Percentiles rank a stretch among this genome's conserved stretches.
These are phyloP conservation scores for Limanda limanda DNA, from an alignment of 2,113 vertebrate genomes.

Conservation along the genomic window DNA sequence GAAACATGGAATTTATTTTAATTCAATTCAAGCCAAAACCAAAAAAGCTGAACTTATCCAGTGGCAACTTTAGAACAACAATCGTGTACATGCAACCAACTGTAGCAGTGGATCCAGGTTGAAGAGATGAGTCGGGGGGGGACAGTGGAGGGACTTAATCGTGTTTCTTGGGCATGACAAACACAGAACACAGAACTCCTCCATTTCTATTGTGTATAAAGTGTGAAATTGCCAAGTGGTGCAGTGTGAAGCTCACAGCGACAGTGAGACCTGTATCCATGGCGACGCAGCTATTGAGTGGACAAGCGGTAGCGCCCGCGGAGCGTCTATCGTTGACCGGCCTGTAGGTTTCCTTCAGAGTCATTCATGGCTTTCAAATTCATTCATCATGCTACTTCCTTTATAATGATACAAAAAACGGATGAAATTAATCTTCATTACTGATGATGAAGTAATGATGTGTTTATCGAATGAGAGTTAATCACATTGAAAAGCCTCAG, in stretches of 20 bases:
- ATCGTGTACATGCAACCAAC: neutral
- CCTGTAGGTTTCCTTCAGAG: neutral
- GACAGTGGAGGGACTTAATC: neutral
- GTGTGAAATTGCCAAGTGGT: conserved; percentile 39
- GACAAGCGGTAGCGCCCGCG: conserved; percentile 11
- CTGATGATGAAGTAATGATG: neutral
- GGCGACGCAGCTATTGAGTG: conserved; percentile 37
- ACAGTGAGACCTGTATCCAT: conserved; percentile 59
- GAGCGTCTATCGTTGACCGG: conserved; percentile 10
- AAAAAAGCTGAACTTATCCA: neutral
- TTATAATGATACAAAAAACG: neutral
- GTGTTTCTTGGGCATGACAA: neutral
- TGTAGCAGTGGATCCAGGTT: too few relatives aligned
- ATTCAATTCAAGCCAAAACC: neutral
- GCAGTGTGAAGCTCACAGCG: conserved; percentile 37
- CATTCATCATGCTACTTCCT: conserved; percentile 3
- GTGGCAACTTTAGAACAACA: neutral
- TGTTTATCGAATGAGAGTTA: conserved; percentile 14
- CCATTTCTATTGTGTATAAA: conserved; percentile 16
- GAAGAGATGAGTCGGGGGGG: neutral
- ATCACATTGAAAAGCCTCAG: conserved; percentile 28
- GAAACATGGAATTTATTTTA: conserved; percentile 2
- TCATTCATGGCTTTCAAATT: neutral
- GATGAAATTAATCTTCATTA: neutral
- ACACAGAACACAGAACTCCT: conserved; percentile 13